Evolutionary conservation across 2,888 invertebrate genomes (phyloP).

Genomic region (Trichopoda pennipes): DNA sequence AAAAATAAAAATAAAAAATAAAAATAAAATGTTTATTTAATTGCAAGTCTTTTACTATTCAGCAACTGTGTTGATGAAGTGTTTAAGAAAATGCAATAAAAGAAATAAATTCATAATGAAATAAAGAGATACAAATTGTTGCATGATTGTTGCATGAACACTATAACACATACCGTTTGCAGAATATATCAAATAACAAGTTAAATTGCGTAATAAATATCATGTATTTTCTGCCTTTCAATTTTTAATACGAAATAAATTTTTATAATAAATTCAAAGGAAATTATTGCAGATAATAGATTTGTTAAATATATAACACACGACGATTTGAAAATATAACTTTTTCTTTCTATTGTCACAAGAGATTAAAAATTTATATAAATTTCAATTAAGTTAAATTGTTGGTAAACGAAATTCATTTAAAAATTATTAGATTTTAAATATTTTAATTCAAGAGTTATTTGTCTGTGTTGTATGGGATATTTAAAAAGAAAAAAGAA

Average conservation of each 20-base stretch:
- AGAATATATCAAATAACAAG: conserved; percentile 21
- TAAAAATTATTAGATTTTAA: conserved; percentile 40
- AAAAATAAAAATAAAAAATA: background rate
- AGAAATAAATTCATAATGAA: conserved; percentile 8
- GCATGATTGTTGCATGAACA: too few relatives aligned
- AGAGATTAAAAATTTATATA: conserved; percentile 38
- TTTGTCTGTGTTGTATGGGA: conserved; percentile 1
- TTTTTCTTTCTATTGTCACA: background rate
- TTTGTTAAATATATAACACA: conserved; percentile 43
- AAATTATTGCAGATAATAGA: conserved; percentile 40
- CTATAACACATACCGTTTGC: background rate
- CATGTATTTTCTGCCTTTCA: background rate
- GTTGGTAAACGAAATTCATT: conserved; percentile 4
- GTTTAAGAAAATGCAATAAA: conserved; percentile 30
- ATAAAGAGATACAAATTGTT: conserved; percentile 5
- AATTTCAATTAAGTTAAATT: conserved; percentile 49
- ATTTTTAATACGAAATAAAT: conserved; percentile 8
- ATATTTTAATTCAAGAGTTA: conserved; percentile 23
- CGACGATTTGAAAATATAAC: conserved; percentile 37
- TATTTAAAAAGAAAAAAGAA: background rate
- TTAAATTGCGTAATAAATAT: conserved; percentile 20
- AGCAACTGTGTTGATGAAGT: conserved; percentile 30
- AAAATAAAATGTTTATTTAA: background rate
- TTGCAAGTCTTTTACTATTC: conserved; percentile 18
- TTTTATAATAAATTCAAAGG: conserved; percentile 23